Base-by-base conservation (phyloP, 1,140 invertebrate species). In the Drosophila burlai region DNA sequence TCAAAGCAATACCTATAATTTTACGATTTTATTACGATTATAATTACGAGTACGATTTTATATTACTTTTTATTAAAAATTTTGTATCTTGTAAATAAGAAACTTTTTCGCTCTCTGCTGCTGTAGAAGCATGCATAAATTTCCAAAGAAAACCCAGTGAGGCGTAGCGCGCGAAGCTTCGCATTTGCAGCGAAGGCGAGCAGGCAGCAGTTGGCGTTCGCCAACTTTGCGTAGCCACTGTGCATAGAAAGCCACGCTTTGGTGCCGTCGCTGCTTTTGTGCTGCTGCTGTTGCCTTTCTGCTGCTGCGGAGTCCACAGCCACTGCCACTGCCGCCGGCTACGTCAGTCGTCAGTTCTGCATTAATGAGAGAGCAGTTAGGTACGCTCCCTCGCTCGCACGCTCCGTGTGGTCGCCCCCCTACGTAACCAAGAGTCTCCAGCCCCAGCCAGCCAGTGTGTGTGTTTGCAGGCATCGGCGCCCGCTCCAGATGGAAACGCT, bases 341-440 rank as follows among this genome's bases (percentile, higher is more conserved):
- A 75, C 66, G 85, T 58, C 75, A 60, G 73, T 79, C 65, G 66
- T 91, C 83, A 91, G 89, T 91, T 91, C 89, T 91, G 87, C 89
- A 91, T 91, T 91, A 91, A 91, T 89, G 89, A 91, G 89, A 91
- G 87, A 83, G 89, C 81, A 87, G 83, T 86, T 81, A 81, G 76
- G 81, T 84, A 80, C 77, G 77, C 69, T 84, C 77, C 69, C 69
- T 84, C 85, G 85, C 84, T 84, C 84, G 85, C 81, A 84, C 85
- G 85, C 66, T 85, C 72, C 78, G 75, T 85, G 77, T 87, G 81
- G 69, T 81, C 81, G 81, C 50, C 74, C 63, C 57, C 68, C 49
- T 52, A 50, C 45, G 57, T 45, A 78, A 69, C 47, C 64, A 65
- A 75, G 16, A 26, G 18, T 40, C 21, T 7, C 1, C 21, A 40